Evolutionary conservation across 2,113 vertebrate genomes (phyloP), one percentile per base, ranked within the genome.

Genomic region (Myotis lucifugus): DNA sequence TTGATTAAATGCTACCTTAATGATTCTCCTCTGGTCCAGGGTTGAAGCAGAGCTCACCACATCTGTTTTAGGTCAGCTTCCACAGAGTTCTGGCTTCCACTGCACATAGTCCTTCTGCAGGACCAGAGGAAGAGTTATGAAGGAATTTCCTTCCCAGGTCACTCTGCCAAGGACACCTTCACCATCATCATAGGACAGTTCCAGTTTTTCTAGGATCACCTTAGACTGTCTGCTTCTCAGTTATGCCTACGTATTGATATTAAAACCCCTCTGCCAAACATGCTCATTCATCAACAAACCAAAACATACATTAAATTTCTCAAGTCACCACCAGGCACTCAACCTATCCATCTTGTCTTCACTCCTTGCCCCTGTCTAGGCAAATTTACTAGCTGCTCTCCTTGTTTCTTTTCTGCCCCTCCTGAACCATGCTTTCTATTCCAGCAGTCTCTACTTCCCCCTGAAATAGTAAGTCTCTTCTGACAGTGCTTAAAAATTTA

Each of bases 401-500:
- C 29, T 76, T 37, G 12, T 34, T 67, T 72, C 40, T 72, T 37
- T 73, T 69, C n/a, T 34, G 46, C 29, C 48, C 91, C 34, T 67
- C 66, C n/a, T 14, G 66, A 90, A 54, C 19, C 52, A 34, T 11
- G 14, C 48, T 66, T 94, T 94, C 89, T 34, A 37, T 78, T 83
- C 69, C 32, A 56, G 48, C 86, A 83, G 54, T 56, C 83, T 91
- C 40, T 8, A 15, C 34, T 3, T 64, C 32, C 56, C 56, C 2
- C 32, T 61, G 56, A 91, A 82, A 73, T 37, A 85, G 15, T 5
- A 27, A 42, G 56, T 81, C 76, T 90, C 72, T 83, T 88, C 66
- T 64, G 92, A 77, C 32, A 76, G 70, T 0, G 2, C n/a, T 85
- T 72, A 73, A 83, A 69, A 66, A 85, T 82, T 90, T 87, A 87